These are phyloP conservation scores for Drosophila lini DNA, from an alignment of 1,140 invertebrate genomes.

Conservation along the genomic window DNA sequence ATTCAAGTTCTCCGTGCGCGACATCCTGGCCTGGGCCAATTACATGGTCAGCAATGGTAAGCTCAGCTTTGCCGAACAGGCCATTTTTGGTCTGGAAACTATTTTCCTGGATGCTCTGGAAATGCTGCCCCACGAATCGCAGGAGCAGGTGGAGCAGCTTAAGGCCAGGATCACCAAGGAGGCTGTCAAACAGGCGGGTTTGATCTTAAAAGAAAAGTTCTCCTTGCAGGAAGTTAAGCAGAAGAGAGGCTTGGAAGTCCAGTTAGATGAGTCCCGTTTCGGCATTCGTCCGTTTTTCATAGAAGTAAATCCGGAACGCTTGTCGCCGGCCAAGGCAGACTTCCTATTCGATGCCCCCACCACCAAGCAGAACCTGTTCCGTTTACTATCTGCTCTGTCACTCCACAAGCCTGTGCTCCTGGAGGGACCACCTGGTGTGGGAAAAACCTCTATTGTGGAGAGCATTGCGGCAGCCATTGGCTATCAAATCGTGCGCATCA, in stretches of 20 bases:
- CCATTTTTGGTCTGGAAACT: slow-evolving; percentile 95
- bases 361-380: slow-evolving; percentile 92
- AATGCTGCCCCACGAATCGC: slow-evolving; percentile 78
- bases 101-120: slow-evolving; percentile 97
- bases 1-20: slow-evolving; percentile 95
- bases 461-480: slow-evolving; percentile 95
- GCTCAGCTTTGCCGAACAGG: slow-evolving; percentile 87
- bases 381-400: slow-evolving; percentile 94
- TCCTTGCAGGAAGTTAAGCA: slow-evolving; percentile 35
- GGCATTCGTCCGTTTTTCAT: slow-evolving; percentile 91
- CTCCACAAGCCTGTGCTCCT: slow-evolving; percentile 96
- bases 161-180: slow-evolving; percentile 47
- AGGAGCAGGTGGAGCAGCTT: slow-evolving; percentile 60
- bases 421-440: slow-evolving; percentile 98
- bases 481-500: slow-evolving; percentile 94
- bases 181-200: slow-evolving; percentile 56
- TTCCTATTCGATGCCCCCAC: slow-evolving; percentile 94
- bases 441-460: slow-evolving; percentile 97
- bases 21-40: slow-evolving; percentile 96
- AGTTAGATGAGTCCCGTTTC: slow-evolving; percentile 84
- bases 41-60: slow-evolving; percentile 92
- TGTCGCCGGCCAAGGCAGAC: slow-evolving; percentile 68
- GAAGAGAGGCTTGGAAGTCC: slow-evolving; percentile 61
- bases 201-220: slow-evolving; percentile 56
- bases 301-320: slow-evolving; percentile 69